These are phyloP conservation scores for Paracyclopina nana DNA, from an alignment of 1,140 invertebrate species.

Conservation along the genomic window DNA sequence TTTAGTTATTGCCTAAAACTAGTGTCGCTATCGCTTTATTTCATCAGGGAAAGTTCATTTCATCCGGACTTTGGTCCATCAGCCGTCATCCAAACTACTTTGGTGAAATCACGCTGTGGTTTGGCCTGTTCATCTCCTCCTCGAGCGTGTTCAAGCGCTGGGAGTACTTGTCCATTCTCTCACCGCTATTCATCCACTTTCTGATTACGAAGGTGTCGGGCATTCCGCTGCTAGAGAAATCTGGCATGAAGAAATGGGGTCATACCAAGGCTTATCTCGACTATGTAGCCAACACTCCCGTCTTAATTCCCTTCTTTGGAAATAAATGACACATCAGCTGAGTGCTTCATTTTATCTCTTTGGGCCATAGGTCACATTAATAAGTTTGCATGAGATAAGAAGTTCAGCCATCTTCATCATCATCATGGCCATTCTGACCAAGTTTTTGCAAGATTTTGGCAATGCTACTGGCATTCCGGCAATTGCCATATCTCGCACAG, in stretches of 20 bases:
- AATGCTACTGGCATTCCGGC: not conserved
- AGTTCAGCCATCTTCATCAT: not conserved
- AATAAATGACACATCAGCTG: too few relatives aligned
- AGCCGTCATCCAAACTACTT: conserved; percentile 89
- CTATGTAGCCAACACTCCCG: conserved; percentile 19
- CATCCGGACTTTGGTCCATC: conserved; percentile 57
- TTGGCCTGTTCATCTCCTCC: conserved; percentile 75
- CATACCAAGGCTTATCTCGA: conserved; percentile 17
- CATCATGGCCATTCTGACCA: not conserved
- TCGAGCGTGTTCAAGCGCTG: conserved; percentile 56
- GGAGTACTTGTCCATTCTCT: conserved; percentile 48
- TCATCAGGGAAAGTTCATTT: conserved; percentile 23
- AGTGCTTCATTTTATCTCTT: not conserved
- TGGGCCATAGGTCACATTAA: not conserved
- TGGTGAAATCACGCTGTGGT: conserved; percentile 82
- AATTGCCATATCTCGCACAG: not conserved
- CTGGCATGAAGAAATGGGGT: conserved; percentile 20
- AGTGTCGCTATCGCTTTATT: conserved; percentile 4
- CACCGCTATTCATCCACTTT: conserved; percentile 64
- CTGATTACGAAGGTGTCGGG: conserved; percentile 74
- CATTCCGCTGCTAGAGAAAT: conserved; percentile 56
- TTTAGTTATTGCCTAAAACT: not conserved
- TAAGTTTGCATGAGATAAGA: not conserved
- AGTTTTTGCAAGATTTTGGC: not conserved
- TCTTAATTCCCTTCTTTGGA: conserved; percentile 21